Evolutionary conservation across 2,797 vertebrate genomes (phyloP).

Genomic region (Xenentodon cancila): DNA sequence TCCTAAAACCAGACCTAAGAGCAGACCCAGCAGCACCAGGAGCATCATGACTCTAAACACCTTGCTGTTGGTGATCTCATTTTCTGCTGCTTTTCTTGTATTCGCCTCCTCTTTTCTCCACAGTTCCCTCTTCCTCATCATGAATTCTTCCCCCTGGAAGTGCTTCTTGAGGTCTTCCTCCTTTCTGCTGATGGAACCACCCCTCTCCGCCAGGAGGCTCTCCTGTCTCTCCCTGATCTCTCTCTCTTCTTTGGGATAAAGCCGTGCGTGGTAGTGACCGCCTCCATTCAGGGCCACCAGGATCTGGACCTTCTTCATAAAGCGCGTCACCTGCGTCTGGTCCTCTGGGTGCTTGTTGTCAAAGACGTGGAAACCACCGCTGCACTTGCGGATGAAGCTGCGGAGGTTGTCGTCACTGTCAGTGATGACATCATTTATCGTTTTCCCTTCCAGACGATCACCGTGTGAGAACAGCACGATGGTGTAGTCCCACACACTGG

Average conservation of each 20-base stretch:
- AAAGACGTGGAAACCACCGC: slow-evolving; percentile 69
- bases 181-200: slow-evolving; percentile 10
- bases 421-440: slow-evolving; percentile 51
- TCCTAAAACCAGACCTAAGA: no score
- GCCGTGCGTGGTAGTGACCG: not conserved
- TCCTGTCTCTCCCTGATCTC: slow-evolving; percentile 53
- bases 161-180: slow-evolving; percentile 37
- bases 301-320: slow-evolving; percentile 66
- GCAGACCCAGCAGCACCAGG: no score
- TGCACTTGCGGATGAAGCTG: slow-evolving; percentile 66
- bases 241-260: slow-evolving; percentile 59
- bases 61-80: rapidly evolving
- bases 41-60: rapidly evolving
- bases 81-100: slow-evolving; percentile 51
- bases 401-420: slow-evolving; percentile 59
- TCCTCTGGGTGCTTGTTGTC: slow-evolving; percentile 60
- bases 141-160: not conserved
- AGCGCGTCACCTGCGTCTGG: slow-evolving; percentile 40
- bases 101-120: slow-evolving; percentile 56
- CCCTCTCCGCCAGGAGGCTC: slow-evolving; percentile 42
- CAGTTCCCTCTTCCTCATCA: slow-evolving; percentile 16
- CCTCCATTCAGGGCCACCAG: slow-evolving; percentile 71
- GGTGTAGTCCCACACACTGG: slow-evolving; percentile 68
- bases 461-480: slow-evolving; percentile 72
- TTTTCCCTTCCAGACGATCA: slow-evolving; percentile 57